Percentiles rank a stretch among this genome's conserved stretches.
Evolutionary conservation across 1,140 invertebrate genomes (phyloP).

Genomic region (Zaprionus tsacasi): DNA sequence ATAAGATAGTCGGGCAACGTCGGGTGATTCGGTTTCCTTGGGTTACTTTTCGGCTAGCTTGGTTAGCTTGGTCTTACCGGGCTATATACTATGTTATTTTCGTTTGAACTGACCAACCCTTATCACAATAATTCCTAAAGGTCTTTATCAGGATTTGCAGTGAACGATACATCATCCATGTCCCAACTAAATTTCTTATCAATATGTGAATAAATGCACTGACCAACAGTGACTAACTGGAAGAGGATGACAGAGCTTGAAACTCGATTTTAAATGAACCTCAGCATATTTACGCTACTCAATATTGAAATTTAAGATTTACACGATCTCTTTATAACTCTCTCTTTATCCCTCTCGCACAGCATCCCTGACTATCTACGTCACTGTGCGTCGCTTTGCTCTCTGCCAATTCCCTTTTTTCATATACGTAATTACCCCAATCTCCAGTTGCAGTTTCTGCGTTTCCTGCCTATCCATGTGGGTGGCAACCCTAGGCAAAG

Average conservation of each 20-base stretch:
- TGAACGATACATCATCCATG: slow-evolving; percentile 35
- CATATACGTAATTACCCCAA: slow-evolving; percentile 7
- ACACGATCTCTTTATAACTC: too few species aligned
- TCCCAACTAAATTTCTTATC: neutral
- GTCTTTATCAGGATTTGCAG: slow-evolving; percentile 8
- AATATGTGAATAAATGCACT: neutral
- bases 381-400: neutral
- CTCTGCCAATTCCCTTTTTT: slow-evolving; percentile 5
- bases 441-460: neutral
- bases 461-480: slow-evolving; percentile 22
- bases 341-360: neutral
- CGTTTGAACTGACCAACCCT: slow-evolving; percentile 30
- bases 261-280: too few species aligned
- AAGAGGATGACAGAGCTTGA: too few species aligned
- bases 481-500: slow-evolving; percentile 36
- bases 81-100: neutral
- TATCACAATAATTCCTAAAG: slow-evolving; percentile 20
- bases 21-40: slow-evolving; percentile 4
- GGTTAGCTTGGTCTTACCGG: neutral
- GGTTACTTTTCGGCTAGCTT: slow-evolving; percentile 6
- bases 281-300: neutral
- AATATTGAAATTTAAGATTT: neutral
- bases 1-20: slow-evolving; percentile 31
- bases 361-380: neutral
- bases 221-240: neutral